These are phyloP conservation scores for Thumatha senex DNA, from an alignment of 2,888 invertebrate genomes.

Conservation along the genomic window DNA sequence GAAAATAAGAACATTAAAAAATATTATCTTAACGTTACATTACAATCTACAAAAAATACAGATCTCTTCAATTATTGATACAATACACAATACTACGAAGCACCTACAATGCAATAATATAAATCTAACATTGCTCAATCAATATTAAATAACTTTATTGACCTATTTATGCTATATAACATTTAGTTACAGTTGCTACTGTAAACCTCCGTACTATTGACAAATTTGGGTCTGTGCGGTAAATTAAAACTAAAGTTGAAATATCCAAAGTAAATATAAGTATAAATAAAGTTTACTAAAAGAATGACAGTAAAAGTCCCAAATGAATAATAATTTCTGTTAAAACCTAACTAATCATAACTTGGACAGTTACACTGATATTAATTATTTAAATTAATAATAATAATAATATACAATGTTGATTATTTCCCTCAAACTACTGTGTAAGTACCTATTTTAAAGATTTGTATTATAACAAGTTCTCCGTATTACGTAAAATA, in stretches of 20 bases:
- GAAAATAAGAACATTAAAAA: not conserved
- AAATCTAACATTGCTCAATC: conserved; percentile 29
- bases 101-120: conserved; percentile 21
- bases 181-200: not conserved
- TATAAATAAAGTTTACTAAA: not conserved
- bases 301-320: too few species aligned
- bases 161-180: conserved; percentile 1
- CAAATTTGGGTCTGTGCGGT: not conserved
- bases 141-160: conserved; percentile 1
- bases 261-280: not conserved
- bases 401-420: too few species aligned
- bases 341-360: too few species aligned
- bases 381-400: too few species aligned
- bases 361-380: too few species aligned
- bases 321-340: too few species aligned
- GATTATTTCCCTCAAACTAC: too few species aligned
- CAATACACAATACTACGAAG: not conserved
- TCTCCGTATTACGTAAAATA: not conserved
- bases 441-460: too few species aligned
- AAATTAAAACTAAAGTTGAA: not conserved
- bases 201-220: not conserved
- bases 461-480: too few species aligned
- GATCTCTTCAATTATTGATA: conserved; percentile 27
- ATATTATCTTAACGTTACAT: not conserved
- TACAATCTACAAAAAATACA: conserved; percentile 41